Evolutionary conservation across 2,888 invertebrate genomes (phyloP), one percentile per base, ranked within the genome.

Genomic region (Eristalinus aeneus): DNA sequence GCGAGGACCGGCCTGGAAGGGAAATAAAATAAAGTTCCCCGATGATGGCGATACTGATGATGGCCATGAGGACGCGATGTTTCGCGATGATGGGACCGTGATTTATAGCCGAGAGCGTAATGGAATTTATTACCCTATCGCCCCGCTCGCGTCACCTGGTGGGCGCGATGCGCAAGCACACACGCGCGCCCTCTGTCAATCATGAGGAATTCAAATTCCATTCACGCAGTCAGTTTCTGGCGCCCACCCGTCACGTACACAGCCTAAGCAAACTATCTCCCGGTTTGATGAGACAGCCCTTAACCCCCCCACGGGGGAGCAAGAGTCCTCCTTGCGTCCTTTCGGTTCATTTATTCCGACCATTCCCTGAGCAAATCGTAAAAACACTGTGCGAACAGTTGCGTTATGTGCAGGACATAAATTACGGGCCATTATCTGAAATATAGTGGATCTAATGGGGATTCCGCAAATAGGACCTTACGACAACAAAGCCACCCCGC

Each of bases 51-150:
- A 58, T 32, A 36, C 34, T 67, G 22, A 65, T 31, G 31, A 56
- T n/a, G 39, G 39, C 56, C 69, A 65, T 31, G 46, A 71, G 22
- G 68, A 36, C 54, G 34, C 36, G 32, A 71, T 34, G 69, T 54
- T 22, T 77, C 56, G 31, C n/a, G 72, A 16, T 80, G 81, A 85
- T 76, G 76, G 76, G 64, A 77, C 72, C 69, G 67, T 80, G 85
- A 85, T 85, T 81, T 81, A 85, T 76, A 73, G 23, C 73, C 85
- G 56, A 60, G 46, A 8, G 46, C 16, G 53, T 77, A 80, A 76
- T 85, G 68, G 80, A 73, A 85, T 85, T 76, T 85, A 80, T 85
- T 72, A 72, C 75, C 56, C 20, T 16, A 39, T 16, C 46, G 16
- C 8, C 46, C 27, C 27, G 27, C 27, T 2, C 1, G 46, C 61